phyloP scores from a whole-genome alignment of 2,113 vertebrate species.

The Pomatostomus ruficeps region DNA sequence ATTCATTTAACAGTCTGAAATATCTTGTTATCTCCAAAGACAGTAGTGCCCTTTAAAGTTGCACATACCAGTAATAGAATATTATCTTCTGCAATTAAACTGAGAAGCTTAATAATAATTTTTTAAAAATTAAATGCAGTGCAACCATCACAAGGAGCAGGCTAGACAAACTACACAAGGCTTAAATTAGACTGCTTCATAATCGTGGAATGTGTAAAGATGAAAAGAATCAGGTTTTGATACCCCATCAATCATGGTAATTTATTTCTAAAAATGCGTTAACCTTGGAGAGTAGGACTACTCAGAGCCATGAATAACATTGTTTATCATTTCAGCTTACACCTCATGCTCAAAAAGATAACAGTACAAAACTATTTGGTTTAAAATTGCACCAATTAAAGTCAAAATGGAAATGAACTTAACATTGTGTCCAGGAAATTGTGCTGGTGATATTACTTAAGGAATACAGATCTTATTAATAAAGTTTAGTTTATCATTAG shows the following conservation, averaged over 20 bases:
- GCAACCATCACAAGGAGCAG: constrained; percentile 46
- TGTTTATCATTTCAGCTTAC: constrained; percentile 56
- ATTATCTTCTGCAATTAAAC: constrained; percentile 38
- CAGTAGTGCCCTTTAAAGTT: constrained; percentile 45
- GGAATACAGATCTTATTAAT: not conserved
- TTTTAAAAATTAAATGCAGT: not conserved
- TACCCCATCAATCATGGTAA: constrained; percentile 55
- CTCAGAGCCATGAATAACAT: constrained; percentile 43
- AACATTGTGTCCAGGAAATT: constrained; percentile 20
- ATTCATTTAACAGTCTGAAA: constrained; percentile 53
- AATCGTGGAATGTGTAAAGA: constrained; percentile 61
- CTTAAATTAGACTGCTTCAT: constrained; percentile 58
- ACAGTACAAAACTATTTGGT: constrained; percentile 20
- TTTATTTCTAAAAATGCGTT: constrained; percentile 53
- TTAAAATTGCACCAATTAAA: constrained; percentile 60
- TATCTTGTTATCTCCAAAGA: constrained; percentile 38
- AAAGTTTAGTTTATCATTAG: constrained; percentile 21
- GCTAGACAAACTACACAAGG: constrained; percentile 52
- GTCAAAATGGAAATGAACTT: constrained; percentile 42
- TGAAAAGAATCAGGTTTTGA: constrained; percentile 57
- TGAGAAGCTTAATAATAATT: not conserved
- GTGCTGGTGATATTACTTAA: not conserved
- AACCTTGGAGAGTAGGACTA: constrained; percentile 52
- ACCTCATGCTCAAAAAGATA: constrained; percentile 62
- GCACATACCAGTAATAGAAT: constrained; percentile 37